Percentiles rank a stretch among this genome's conserved stretches.
Evolutionary conservation across 2,888 invertebrate genomes (phyloP).

Genomic region (Cosmopolites sordidus): DNA sequence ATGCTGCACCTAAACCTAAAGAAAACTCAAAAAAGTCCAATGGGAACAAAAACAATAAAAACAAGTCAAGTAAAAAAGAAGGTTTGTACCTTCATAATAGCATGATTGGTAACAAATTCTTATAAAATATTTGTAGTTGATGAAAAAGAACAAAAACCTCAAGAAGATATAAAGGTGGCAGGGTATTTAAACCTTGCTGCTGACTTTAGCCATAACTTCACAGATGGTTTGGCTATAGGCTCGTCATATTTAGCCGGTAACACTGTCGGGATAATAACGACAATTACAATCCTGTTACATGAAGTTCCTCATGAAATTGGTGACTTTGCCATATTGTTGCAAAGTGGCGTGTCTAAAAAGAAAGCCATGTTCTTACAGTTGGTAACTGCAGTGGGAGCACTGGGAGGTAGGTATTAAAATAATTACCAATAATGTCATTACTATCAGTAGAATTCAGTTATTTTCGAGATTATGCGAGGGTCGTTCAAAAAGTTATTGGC

Average conservation of each 20-base stretch:
- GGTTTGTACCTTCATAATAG: neutral
- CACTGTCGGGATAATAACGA: conserved; percentile 83
- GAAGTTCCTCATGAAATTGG: conserved; percentile 99
- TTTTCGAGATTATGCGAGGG: too few species aligned
- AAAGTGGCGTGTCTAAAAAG: conserved; percentile 89
- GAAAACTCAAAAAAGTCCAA: conserved; percentile 23
- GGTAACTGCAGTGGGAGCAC: conserved; percentile 89
- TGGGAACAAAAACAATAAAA: conserved; percentile 29
- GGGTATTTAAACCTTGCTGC: conserved; percentile 97
- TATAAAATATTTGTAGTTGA: conserved; percentile 31
- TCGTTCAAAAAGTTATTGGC: too few species aligned
- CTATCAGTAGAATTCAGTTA: too few species aligned
- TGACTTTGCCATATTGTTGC: conserved; percentile 97
- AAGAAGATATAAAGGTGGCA: conserved; percentile 67
- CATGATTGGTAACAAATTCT: conserved; percentile 35
- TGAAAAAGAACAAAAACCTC: conserved; percentile 47
- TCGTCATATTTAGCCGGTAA: conserved; percentile 93
- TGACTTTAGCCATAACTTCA: conserved; percentile 98
- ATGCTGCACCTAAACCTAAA: conserved; percentile 42
- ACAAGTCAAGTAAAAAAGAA: conserved; percentile 39
- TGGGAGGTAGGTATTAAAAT: conserved; percentile 60
- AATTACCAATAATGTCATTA: too few species aligned
- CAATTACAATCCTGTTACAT: conserved; percentile 92
- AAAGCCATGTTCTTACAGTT: conserved; percentile 95
- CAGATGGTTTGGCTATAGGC: conserved; percentile 98